Base-by-base conservation (phyloP, 2,797 vertebrate species). In the Acrocephalus scirpaceus region DNA sequence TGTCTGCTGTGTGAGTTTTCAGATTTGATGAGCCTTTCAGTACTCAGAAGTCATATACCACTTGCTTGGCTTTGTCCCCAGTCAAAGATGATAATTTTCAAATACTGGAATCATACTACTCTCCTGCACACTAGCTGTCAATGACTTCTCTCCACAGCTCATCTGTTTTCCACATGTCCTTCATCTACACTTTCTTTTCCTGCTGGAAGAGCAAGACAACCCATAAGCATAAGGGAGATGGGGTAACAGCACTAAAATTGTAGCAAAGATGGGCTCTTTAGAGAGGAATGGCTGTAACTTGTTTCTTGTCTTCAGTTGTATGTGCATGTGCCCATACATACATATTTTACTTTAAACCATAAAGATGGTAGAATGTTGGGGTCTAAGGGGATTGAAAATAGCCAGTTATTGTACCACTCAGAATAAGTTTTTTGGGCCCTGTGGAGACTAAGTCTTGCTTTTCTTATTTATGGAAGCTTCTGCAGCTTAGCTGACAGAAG, bases 21-120 rank as follows among this genome's bases (percentile, higher is more conserved):
- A 62, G 32, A 67, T 91, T 64, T 65, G 66, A 70, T 53, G 34
- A 78, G 15, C 10, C 27, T 76, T 83, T 78, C 36, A 71, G 82
- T 42, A 61, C 60, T 30, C 14, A 85, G 58, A 88, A 92, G 72
- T 88, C 32, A 42, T 50, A 51, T 76, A 65, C 48, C n/a, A 38
- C 32, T 92, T 92, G n/a, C 25, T 91, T 96, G 87, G 56, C 71
- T 66, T 89, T 92, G 48, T 92, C 81, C 11, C 21, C 75, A 76
- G 60, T 78, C 58, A 66, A 47, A 95, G 47, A 36, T 29, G 45
- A 34, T 88, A 21, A 67, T 82, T 94, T 76, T 76, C 5, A 10
- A 87, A 36, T 71, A 13, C 16, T 81, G 81, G 78, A 64, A 60
- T 90, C 54, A 10, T 70, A 40, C 48, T 91, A 64, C 70, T 58